Evolutionary conservation across 53 echinoderm and acorn worm species (phyloP), one percentile per base, ranked within the genome.

Genomic region (Mesocentrotus franciscanus): DNA sequence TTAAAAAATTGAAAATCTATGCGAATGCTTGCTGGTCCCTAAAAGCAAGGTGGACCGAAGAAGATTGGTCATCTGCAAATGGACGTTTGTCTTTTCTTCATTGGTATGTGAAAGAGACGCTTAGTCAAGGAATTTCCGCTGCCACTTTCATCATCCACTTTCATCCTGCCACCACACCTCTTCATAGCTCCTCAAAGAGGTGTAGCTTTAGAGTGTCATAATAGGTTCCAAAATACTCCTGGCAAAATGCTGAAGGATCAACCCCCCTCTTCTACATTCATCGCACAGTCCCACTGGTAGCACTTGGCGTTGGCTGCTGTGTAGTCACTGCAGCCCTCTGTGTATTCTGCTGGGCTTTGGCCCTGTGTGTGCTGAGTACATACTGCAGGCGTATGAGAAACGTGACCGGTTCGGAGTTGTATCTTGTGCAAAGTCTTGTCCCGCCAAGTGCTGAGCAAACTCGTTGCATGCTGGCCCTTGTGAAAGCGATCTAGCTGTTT

Each of bases 401-500:
- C 92, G 92, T 92, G 92, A 92, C 92, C 64, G 68, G 92, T 64
- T 39, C 68, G 92, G 92, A 39, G 92, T 66, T 92, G 92, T 62
- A 62, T 92, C 92, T 92, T 92, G 92, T 92, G 92, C 92, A 92
- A 90, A 92, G 92, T 68, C 62, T 64, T 68, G 92, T 61, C 92
- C 68, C 24, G 92, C 64, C 92, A 92, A 92, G 92, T 92, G 92
- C 92, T 92, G 90, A 92, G 92, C 92, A 92, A 92, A 92, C 68
- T 68, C 64, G 62, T 92, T 62, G 92, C 70, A 92, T 71, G 92
- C 92, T 66, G 62, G 92, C 92, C 62, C 92, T 92, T 20, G 39
- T 92, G 92, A 68, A 92, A 92, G 92, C 68, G 92, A 92, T 92
- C 92, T 92, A 92, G 92, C 92, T 92, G 68, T 66, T 92, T 92